Conservation (phyloP, 2,113 vertebrate genomes). For the Peromyscus maniculatus region DNA sequence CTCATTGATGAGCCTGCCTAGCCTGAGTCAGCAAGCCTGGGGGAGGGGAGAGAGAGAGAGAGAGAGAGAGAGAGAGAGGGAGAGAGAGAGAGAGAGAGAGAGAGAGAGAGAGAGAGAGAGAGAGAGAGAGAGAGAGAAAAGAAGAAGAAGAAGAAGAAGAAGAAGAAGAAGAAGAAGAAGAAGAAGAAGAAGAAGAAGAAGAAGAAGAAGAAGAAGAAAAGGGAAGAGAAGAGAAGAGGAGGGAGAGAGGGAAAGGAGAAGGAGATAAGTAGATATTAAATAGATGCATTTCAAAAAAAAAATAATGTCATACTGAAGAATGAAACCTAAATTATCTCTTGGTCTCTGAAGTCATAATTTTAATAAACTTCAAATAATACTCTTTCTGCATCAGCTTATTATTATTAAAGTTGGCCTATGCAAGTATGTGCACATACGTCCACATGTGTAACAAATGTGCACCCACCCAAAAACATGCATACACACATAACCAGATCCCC, state of each 20-base stretch:
- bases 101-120: no score
- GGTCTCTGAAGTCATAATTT: neutral
- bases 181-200: no score
- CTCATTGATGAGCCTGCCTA: neutral
- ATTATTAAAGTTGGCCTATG: neutral
- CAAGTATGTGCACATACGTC: neutral
- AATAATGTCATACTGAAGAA: neutral
- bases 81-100: neutral
- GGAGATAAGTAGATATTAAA: neutral
- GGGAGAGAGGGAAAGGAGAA: neutral
- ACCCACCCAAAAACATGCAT: neutral
- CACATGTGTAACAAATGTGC: neutral
- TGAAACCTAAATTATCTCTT: neutral
- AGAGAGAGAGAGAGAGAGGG: neutral
- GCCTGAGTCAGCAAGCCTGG: neutral
- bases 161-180: no score
- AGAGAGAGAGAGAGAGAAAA: no score
- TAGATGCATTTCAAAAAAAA: no score
- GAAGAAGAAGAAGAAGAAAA: neutral
- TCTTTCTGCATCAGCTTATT: neutral
- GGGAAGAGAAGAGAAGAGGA: neutral
- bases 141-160: accelerated
- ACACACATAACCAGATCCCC: neutral
- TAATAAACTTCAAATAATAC: neutral
- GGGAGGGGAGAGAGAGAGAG: neutral